A percentile compares a stretch with the other conserved stretches of the same genome.
Evolutionary conservation across 2,113 vertebrate species (phyloP).

Genomic region (Peucedramus taeniatus): DNA sequence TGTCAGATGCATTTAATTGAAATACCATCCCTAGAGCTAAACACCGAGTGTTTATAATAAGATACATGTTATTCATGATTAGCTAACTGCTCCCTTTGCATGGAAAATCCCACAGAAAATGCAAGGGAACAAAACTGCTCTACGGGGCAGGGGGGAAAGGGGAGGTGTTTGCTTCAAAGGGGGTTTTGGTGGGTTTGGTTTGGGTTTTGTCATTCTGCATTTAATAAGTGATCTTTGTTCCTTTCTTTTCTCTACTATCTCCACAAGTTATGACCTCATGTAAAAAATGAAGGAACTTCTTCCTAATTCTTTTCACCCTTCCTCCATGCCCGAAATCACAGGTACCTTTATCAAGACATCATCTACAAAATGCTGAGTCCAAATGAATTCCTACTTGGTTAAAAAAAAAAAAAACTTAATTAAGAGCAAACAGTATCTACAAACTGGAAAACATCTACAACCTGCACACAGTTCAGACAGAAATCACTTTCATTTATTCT

Average conservation of each 20-base stretch:
- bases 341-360: background rate
- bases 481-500: background rate
- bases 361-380: background rate
- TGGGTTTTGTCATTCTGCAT: background rate
- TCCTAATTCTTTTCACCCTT: background rate
- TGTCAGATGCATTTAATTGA: conserved; percentile 37
- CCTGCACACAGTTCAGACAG: background rate
- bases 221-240: background rate
- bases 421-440: background rate
- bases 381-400: background rate
- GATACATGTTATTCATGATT: background rate
- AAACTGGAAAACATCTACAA: background rate
- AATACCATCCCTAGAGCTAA: conserved; percentile 32
- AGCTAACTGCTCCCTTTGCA: background rate
- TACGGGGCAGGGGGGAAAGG: accelerated
- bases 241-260: background rate
- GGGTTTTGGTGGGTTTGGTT: background rate
- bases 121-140: background rate
- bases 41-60: background rate
- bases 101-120: background rate
- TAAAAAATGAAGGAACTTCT: background rate
- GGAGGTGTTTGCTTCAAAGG: background rate
- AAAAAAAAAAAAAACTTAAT: background rate
- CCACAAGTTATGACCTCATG: background rate
- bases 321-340: background rate